These are phyloP conservation scores for Drosophila anomelani DNA, from an alignment of 2,888 invertebrate genomes.

Conservation along the genomic window DNA sequence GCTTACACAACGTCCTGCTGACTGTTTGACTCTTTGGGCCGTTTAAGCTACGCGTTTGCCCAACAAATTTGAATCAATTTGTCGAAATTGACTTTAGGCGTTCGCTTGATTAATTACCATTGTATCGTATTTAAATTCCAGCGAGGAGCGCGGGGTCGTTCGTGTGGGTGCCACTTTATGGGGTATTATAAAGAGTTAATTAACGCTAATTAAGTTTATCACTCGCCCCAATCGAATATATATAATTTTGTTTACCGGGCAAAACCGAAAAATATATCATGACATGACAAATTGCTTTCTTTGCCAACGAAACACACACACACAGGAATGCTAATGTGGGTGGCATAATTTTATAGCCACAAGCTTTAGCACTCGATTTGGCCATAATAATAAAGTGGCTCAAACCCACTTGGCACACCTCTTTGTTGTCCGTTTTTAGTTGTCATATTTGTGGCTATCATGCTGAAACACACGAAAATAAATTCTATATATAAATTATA, in stretches of 20 bases:
- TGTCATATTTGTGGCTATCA: constrained; percentile 66
- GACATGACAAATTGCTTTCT: constrained; percentile 28
- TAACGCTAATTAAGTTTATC: constrained; percentile 41
- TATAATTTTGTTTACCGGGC: constrained; percentile 6
- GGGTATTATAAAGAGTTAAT: constrained; percentile 41
- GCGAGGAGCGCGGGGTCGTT: not conserved
- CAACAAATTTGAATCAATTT: constrained; percentile 80
- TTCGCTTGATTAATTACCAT: constrained; percentile 74
- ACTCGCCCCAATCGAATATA: constrained; percentile 5
- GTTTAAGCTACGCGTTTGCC: constrained; percentile 54
- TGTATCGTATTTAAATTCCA: constrained; percentile 56
- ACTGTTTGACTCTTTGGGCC: constrained; percentile 37
- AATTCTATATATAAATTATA: constrained; percentile 18
- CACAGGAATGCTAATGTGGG: constrained; percentile 10
- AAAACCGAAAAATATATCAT: constrained; percentile 33
- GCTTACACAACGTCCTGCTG: constrained; percentile 34
- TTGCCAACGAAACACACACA: not conserved
- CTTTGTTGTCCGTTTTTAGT: constrained; percentile 33
- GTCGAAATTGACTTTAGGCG: constrained; percentile 78
- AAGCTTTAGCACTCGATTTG: constrained; percentile 67
- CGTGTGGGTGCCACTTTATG: constrained; percentile 16
- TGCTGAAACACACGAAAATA: constrained; percentile 36
- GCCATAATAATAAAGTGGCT: constrained; percentile 66
- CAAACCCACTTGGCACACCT: constrained; percentile 38
- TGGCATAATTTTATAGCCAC: constrained; percentile 33